Percentiles rank a stretch among this genome's conserved stretches.
Evolutionary conservation across 2,888 invertebrate species (phyloP).

Genomic region (Cecidostiba fungosa): DNA sequence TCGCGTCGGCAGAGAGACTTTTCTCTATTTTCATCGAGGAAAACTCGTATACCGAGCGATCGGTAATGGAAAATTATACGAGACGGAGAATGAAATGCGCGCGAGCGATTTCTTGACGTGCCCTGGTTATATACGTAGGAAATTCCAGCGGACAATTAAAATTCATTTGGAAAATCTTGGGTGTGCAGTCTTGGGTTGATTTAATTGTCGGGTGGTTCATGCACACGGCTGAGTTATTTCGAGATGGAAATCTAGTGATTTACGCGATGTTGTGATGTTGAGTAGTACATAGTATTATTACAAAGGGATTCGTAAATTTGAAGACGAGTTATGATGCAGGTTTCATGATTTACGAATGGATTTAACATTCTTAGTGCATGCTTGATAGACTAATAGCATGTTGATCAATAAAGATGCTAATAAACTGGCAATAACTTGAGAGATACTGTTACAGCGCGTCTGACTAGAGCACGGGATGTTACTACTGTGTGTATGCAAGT

Average conservation of each 20-base stretch:
- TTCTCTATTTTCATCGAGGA: not conserved
- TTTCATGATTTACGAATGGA: not conserved
- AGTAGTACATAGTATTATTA: not conserved
- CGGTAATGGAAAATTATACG: slow-evolving; percentile 1
- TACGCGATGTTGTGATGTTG: not conserved
- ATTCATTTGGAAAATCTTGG: slow-evolving; percentile 26
- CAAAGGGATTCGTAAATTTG: not conserved
- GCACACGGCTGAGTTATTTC: not conserved
- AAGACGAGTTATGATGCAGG: not conserved
- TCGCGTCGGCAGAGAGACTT: not conserved
- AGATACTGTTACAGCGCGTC: not conserved
- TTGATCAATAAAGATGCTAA: not conserved
- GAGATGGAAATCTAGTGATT: not conserved
- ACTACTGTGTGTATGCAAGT: not conserved
- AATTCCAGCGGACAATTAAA: slow-evolving; percentile 33
- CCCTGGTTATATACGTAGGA: not conserved
- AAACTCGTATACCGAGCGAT: not conserved
- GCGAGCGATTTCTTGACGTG: not conserved
- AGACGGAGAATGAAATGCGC: not conserved
- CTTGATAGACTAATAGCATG: not conserved
- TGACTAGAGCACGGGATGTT: not conserved
- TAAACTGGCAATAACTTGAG: not conserved
- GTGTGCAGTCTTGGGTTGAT: not conserved
- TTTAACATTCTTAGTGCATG: not conserved
- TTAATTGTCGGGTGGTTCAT: slow-evolving; percentile 21